Evolutionary conservation across 2,797 vertebrate genomes (phyloP).

Genomic region (Etheostoma nigrum): DNA sequence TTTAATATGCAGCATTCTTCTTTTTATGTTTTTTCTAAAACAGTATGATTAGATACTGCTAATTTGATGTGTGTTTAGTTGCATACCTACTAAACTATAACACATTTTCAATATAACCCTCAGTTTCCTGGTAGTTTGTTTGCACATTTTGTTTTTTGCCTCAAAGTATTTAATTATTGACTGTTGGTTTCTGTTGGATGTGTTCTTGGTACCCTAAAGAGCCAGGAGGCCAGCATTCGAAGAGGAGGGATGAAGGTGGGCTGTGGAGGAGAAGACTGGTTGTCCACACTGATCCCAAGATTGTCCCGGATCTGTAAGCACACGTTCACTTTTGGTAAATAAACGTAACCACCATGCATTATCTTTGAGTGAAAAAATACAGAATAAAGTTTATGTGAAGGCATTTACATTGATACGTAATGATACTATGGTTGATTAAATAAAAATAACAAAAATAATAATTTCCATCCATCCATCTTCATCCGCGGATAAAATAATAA

Average conservation of each 20-base stretch:
- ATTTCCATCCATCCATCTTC: too few relatives aligned
- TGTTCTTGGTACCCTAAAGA: constrained; percentile 90
- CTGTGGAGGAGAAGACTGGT: constrained; percentile 92
- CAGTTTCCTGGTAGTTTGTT: background rate
- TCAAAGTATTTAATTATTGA: background rate
- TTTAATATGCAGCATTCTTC: background rate
- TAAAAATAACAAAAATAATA: too few relatives aligned
- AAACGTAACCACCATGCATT: background rate
- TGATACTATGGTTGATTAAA: too few relatives aligned
- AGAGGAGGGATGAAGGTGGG: constrained; percentile 95
- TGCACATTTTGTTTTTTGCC: background rate
- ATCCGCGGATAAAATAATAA: too few relatives aligned
- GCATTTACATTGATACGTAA: too few relatives aligned
- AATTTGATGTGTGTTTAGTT: background rate
- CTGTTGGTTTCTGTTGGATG: constrained; percentile 12
- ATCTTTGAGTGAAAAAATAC: background rate
- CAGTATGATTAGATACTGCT: background rate
- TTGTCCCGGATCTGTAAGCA: constrained; percentile 94
- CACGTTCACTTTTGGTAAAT: constrained; percentile 11
- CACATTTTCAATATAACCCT: background rate
- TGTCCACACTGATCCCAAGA: constrained; percentile 94
- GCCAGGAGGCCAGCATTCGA: constrained; percentile 97
- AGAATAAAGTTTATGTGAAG: background rate
- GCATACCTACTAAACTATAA: background rate
- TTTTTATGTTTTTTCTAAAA: background rate